Base-by-base conservation (phyloP, 2,113 vertebrate species). In the Aspidoscelis tigris region DNA sequence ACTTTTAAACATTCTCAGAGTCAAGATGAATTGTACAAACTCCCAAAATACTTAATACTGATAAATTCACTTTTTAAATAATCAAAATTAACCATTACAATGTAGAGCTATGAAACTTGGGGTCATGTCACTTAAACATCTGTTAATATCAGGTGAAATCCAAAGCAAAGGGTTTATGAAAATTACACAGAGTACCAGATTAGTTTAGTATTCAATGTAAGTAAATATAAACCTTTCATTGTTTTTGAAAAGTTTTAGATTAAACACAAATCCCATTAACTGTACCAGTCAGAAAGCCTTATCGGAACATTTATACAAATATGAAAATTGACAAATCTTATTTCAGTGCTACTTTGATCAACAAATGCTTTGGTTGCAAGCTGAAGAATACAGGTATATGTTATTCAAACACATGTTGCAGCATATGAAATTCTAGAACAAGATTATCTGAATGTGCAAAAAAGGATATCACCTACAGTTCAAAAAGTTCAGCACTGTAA, bases 401-500 rank as follows among this genome's bases (percentile, higher is more conserved):
- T 79, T 75, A 33, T 81, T 91, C 72, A 72, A 71, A 72, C 26
- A 44, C 68, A 72, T 66, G 16, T 66, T 76, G 26, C 66, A 76
- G 9, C 50, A 76, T 44, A 22, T 69, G 44, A 12, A 53, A 79
- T 76, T 79, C 65, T 83, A 89, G 64, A 82, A 14, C 53, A 83
- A 44, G 83, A 41, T 82, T 44, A 81, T 69, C 58, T 73, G 75
- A n/a, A 26, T 74, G 14, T 75, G 53, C 74, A 87, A 87, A 87
- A 92, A 73, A 73, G 74, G 66, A 84, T 55, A 86, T 2, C 69
- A 64, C 55, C 55, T 77, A 26, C n/a, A 68, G 18, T 65, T 39
- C 50, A 43, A 82, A 82, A 86, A 53, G n/a, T 77, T 82, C 21
- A 81, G 69, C 65, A 84, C 7, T 69, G 71, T 81, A 90, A 89